A percentile compares a stretch with the other conserved stretches of the same genome.
Evolutionary conservation across 2,888 invertebrate species (phyloP).

Genomic region (Trichopria drosophilae): DNA sequence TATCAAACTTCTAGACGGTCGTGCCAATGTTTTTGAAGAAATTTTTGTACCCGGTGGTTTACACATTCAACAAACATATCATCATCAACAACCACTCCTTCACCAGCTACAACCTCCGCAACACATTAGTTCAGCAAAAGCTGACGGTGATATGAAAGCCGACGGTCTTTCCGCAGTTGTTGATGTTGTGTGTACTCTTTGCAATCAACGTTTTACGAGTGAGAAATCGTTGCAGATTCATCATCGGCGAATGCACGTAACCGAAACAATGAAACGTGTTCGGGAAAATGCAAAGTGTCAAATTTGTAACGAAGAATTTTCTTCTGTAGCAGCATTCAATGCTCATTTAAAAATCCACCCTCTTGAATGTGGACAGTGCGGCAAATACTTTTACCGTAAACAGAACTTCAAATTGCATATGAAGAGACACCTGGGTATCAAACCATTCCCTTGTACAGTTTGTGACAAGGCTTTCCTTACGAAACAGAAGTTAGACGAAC

Average conservation of each 20-base stretch:
- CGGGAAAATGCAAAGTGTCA: slow-evolving; percentile 61
- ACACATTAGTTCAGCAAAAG: slow-evolving; percentile 43
- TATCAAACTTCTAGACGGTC: slow-evolving; percentile 53
- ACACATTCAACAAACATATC: slow-evolving; percentile 45
- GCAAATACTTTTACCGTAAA: slow-evolving; percentile 75
- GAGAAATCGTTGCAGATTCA: slow-evolving; percentile 53
- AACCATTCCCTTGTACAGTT: slow-evolving; percentile 72
- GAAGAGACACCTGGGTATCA: slow-evolving; percentile 79
- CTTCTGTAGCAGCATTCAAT: slow-evolving; percentile 70
- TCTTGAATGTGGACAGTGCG: slow-evolving; percentile 79
- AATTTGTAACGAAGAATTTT: slow-evolving; percentile 70
- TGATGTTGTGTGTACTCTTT: slow-evolving; percentile 51
- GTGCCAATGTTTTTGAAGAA: slow-evolving; percentile 54
- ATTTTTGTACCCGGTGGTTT: slow-evolving; percentile 52
- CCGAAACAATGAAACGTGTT: slow-evolving; percentile 48
- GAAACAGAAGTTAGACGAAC: slow-evolving; percentile 79
- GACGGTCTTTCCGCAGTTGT: slow-evolving; percentile 45
- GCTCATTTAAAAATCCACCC: slow-evolving; percentile 79
- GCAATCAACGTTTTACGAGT: slow-evolving; percentile 51
- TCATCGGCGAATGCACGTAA: slow-evolving; percentile 51
- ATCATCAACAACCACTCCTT: slow-evolving; percentile 46
- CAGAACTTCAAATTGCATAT: slow-evolving; percentile 77
- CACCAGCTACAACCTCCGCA: slow-evolving; percentile 54
- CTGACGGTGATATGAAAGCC: slow-evolving; percentile 46
- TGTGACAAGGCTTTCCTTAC: slow-evolving; percentile 84